phyloP scores from a whole-genome alignment of 1,140 invertebrate species.

The Hermetia illucens region DNA sequence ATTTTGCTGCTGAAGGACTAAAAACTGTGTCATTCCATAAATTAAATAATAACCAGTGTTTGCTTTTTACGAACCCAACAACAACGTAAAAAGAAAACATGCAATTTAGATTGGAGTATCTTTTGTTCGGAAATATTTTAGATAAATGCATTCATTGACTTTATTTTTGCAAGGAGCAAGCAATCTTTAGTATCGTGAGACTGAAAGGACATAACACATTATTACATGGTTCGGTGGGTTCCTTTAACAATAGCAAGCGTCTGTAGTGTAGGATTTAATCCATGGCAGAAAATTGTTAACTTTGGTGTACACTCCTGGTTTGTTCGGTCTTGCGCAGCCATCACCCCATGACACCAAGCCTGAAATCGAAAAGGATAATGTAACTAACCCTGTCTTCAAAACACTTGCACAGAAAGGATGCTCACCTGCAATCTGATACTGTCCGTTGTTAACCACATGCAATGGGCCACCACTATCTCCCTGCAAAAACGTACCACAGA shows the following conservation, averaged over 20 bases:
- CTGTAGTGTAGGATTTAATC: constrained; percentile 44
- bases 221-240: too few relatives aligned
- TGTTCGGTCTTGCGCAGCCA: constrained; percentile 44
- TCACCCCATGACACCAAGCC: constrained; percentile 53
- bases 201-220: too few relatives aligned
- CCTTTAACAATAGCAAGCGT: constrained; percentile 43
- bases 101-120: too few relatives aligned
- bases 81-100: too few relatives aligned
- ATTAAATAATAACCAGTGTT: too few relatives aligned
- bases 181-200: too few relatives aligned
- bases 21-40: too few relatives aligned
- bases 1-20: too few relatives aligned
- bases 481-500: constrained; percentile 16
- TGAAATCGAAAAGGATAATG: constrained; percentile 20
- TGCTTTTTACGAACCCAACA: too few relatives aligned
- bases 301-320: constrained; percentile 57
- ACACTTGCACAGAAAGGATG: neutral
- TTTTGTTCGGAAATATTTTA: too few relatives aligned
- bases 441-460: constrained; percentile 32
- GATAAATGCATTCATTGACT: too few relatives aligned
- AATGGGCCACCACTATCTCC: constrained; percentile 55
- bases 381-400: constrained; percentile 10
- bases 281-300: constrained; percentile 50
- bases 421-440: constrained; percentile 35
- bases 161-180: too few relatives aligned